Conservation (phyloP, 2,888 invertebrate genomes). For the Pegoplata infirma region DNA sequence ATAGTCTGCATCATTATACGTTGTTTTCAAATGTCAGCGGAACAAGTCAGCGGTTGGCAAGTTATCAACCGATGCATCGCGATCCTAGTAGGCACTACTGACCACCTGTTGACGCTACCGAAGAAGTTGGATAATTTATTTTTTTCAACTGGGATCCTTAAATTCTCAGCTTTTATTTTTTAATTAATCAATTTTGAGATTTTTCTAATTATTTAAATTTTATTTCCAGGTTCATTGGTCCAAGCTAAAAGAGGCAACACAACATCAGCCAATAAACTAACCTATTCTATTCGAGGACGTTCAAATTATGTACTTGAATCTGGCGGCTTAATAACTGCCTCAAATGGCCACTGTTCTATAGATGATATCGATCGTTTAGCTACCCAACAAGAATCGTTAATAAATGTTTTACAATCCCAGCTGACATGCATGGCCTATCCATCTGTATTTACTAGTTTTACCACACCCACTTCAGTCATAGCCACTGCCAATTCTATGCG, state of each 20-base stretch:
- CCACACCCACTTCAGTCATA: slow-evolving; percentile 90
- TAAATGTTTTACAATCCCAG: slow-evolving; percentile 97
- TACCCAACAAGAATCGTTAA: slow-evolving; percentile 86
- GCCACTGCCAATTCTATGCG: slow-evolving; percentile 96
- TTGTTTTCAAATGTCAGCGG: too few species aligned
- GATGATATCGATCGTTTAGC: slow-evolving; percentile 97
- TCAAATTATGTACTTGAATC: slow-evolving; percentile 79
- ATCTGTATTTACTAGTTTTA: slow-evolving; percentile 89
- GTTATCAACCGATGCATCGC: too few species aligned
- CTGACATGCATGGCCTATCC: slow-evolving; percentile 93
- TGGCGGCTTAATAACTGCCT: slow-evolving; percentile 91
- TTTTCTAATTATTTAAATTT: not conserved
- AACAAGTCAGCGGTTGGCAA: too few species aligned
- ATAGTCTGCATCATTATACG: too few species aligned
- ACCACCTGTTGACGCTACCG: too few species aligned
- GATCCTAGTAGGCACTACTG: too few species aligned
- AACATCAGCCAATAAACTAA: slow-evolving; percentile 83
- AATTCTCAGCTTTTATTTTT: too few species aligned
- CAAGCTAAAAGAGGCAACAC: slow-evolving; percentile 88
- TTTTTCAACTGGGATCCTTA: too few species aligned
- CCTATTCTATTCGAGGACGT: slow-evolving; percentile 86
- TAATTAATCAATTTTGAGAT: not conserved
- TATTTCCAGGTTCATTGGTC: slow-evolving; percentile 85
- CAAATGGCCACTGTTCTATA: slow-evolving; percentile 93
- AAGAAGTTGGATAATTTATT: too few species aligned